A percentile compares a stretch with the other conserved stretches of the same genome.
These are phyloP conservation scores for Polyommatus icarus DNA, from an alignment of 2,888 invertebrate genomes.

Conservation along the genomic window DNA sequence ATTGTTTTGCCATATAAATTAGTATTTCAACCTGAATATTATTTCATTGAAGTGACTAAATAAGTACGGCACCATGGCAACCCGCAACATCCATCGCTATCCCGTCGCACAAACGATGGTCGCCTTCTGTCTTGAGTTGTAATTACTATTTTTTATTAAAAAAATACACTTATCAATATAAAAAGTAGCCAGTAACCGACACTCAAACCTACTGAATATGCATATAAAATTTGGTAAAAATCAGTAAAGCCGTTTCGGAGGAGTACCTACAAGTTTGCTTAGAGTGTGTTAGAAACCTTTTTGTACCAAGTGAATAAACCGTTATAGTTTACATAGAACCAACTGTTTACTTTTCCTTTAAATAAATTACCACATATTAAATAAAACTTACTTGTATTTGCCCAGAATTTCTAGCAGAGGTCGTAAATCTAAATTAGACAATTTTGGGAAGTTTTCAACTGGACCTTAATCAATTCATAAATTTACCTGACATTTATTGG, in stretches of 20 bases:
- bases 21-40: too few species aligned
- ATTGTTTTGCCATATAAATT: neutral
- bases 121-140: too few species aligned
- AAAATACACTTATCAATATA: too few species aligned
- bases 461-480: neutral
- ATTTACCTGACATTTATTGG: neutral
- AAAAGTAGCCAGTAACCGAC: too few species aligned
- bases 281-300: neutral
- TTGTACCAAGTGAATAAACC: neutral
- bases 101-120: too few species aligned
- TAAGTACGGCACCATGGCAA: too few species aligned
- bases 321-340: neutral
- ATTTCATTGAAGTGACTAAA: too few species aligned
- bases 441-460: neutral
- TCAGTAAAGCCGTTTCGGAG: too few species aligned
- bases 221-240: too few species aligned
- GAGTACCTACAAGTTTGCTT: neutral
- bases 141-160: too few species aligned
- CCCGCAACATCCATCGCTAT: too few species aligned
- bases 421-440: constrained; percentile 7
- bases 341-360: neutral
- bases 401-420: neutral
- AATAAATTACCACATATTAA: neutral
- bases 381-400: neutral
- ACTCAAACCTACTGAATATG: too few species aligned